A percentile compares a stretch with the other conserved stretches of the same genome.
Conservation (phyloP, 2,888 invertebrate genomes). For the Heliconius hortense region DNA sequence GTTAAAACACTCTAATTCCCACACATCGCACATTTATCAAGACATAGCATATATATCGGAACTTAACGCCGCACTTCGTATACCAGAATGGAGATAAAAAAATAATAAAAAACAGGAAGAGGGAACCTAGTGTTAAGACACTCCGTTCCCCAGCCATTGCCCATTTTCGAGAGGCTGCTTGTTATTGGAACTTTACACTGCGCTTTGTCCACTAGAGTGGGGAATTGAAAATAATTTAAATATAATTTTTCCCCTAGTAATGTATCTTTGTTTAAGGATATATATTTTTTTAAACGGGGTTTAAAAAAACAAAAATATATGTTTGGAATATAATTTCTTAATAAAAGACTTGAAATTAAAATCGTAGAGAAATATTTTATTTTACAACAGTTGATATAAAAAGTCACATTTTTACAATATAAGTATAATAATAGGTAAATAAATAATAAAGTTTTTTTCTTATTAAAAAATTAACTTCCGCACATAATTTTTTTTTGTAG, state of each 20-base stretch:
- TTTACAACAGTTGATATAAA: slow-evolving; percentile 22
- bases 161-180: background rate
- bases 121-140: too few relatives aligned
- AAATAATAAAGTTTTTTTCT: slow-evolving; percentile 4
- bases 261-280: background rate
- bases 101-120: too few relatives aligned
- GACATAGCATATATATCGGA: too few relatives aligned
- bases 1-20: background rate
- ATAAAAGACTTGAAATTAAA: slow-evolving; percentile 15
- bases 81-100: too few relatives aligned
- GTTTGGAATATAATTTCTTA: slow-evolving; percentile 11
- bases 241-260: background rate
- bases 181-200: background rate
- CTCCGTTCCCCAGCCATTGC: too few relatives aligned
- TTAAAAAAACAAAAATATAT: slow-evolving; percentile 10
- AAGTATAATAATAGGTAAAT: slow-evolving; percentile 2
- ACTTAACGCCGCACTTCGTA: too few relatives aligned
- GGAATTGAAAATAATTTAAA: background rate
- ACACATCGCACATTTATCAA: too few relatives aligned
- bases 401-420: slow-evolving; percentile 1
- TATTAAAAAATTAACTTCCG: slow-evolving; percentile 20
- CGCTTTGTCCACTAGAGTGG: background rate
- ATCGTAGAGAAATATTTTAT: slow-evolving; percentile 5
- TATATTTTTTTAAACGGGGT: background rate
- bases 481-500: background rate